Conservation (phyloP, 1,140 invertebrate species). For the Bombus vancouverensis region DNA sequence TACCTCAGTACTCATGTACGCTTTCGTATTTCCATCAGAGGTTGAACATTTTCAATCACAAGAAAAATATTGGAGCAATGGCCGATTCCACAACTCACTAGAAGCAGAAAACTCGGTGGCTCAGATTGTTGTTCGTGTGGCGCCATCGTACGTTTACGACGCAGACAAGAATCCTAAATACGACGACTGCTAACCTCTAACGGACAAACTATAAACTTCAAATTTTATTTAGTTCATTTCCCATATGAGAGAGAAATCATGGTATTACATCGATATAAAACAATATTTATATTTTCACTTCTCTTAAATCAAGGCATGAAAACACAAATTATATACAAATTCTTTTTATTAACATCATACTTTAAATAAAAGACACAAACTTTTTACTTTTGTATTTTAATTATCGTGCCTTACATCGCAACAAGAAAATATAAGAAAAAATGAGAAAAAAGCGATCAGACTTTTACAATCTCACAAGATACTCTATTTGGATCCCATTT, state of each 20-base stretch:
- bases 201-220: not conserved
- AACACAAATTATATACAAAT: not conserved
- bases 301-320: not conserved
- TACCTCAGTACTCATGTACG: slow-evolving; percentile 9
- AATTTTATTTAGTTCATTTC: not conserved
- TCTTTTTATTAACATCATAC: slow-evolving; percentile 6
- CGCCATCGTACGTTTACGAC: slow-evolving; percentile 64
- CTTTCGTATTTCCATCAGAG: slow-evolving; percentile 46
- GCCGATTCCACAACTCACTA: slow-evolving; percentile 71
- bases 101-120: slow-evolving; percentile 68
- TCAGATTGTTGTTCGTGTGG: slow-evolving; percentile 56
- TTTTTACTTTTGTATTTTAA: not conserved
- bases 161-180: slow-evolving; percentile 40
- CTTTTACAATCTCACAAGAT: slow-evolving; percentile 77
- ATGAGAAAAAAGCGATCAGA: slow-evolving; percentile 57
- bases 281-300: not conserved
- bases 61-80: slow-evolving; percentile 74
- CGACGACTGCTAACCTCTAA: slow-evolving; percentile 32
- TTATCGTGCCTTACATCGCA: not conserved
- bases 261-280: not conserved
- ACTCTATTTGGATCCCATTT: slow-evolving; percentile 73
- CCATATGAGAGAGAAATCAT: not conserved
- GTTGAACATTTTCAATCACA: slow-evolving; percentile 40
- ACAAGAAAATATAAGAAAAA: not conserved
- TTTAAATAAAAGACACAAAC: not conserved